Base-by-base conservation (phyloP, 2,797 vertebrate species). In the Leontopithecus rosalia region DNA sequence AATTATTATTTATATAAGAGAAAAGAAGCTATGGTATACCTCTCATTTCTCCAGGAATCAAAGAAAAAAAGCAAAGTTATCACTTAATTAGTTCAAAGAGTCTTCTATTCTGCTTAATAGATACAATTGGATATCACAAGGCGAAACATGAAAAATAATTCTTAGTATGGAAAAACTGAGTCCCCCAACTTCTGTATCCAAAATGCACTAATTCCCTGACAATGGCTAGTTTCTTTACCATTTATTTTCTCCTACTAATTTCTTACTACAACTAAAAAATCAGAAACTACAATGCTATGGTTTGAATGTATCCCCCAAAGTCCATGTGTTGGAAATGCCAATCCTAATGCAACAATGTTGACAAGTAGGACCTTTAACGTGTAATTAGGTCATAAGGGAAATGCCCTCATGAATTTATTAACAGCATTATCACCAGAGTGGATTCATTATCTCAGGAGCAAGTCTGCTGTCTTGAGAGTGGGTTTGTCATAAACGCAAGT, bases 81-180 rank as follows among this genome's bases (percentile, higher is more conserved):
- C 33, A 92, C 94, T 64, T 96, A 80, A 84, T 28, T 50, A 13
- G 28, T 88, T 94, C 95, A 91, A 91, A 90, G 7, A 72, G 70
- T 58, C 11, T 52, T 93, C 52, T 84, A 7, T 41, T 90, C 88
- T 95, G 48, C 61, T 94, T 82, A 81, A 48, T 36, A 90, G 22
- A 91, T 8, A 79, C n/a, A 22, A 87, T 55, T 82, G 28, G 15
- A 96, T 26, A 87, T 7, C 83, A 3, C 20, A 81, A 72, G 87
- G 70, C 88, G 70, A 95, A 88, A 93, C 41, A 93, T 55, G 28
- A 87, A 95, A 92, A 96, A 87, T 82, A 48, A 85, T 72, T 87
- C 64, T 88, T 43, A 72, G 52, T 75, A 15, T 52, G n/a, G 57
- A 86, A 22, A 79, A 91, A 88, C 13, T 77, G 12, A 75, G 26